These are phyloP conservation scores for Pyrocephalus nanus DNA, from an alignment of 2,797 vertebrate species.

Conservation along the genomic window DNA sequence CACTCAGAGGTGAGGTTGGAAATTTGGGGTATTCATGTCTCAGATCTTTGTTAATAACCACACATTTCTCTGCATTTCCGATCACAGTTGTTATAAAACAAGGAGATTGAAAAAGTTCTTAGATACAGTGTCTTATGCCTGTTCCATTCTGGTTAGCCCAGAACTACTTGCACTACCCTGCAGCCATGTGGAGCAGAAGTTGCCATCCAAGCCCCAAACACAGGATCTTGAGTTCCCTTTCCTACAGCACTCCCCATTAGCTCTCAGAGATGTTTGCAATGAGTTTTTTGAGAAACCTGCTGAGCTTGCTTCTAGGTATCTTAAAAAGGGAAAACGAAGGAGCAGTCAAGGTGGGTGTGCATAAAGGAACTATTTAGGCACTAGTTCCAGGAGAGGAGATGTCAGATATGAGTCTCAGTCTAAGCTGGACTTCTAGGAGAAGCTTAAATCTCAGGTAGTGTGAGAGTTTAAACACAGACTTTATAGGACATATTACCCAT, in stretches of 20 bases:
- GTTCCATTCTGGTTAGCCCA: neutral
- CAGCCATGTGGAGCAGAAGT: neutral
- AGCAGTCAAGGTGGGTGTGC: neutral
- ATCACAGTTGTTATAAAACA: neutral
- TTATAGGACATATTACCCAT: neutral
- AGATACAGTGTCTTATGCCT: neutral
- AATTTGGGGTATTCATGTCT: neutral
- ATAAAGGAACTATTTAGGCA: neutral
- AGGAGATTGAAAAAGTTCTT: neutral
- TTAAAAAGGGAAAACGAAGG: neutral
- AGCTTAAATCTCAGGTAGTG: neutral
- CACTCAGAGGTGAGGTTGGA: neutral
- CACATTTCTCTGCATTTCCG: neutral
- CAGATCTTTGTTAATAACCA: neutral
- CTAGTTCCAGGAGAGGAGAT: neutral
- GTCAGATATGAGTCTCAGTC: neutral
- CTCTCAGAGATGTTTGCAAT: neutral
- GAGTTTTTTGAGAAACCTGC: neutral
- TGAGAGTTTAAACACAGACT: neutral
- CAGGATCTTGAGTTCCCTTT: neutral
- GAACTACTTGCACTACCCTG: neutral
- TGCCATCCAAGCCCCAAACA: neutral
- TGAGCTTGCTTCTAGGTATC: neutral
- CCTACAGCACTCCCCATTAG: rapidly evolving
- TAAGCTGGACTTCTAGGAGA: neutral